A percentile compares a stretch with the other conserved stretches of the same genome.
Evolutionary conservation across 2,113 vertebrate species (phyloP).

Genomic region (Pituophis catenifer): DNA sequence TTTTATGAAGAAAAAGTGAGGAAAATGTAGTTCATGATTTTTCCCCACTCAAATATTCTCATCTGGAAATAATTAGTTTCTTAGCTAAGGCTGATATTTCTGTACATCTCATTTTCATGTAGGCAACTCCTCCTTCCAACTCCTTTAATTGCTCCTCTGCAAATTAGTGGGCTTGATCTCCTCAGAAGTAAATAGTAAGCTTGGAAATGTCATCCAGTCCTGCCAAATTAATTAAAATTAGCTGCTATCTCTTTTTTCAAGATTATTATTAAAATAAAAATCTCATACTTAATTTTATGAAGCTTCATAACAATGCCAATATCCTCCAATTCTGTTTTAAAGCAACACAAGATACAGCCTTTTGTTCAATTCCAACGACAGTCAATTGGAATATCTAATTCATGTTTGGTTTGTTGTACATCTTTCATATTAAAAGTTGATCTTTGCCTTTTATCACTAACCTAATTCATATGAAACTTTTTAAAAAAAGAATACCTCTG

Average conservation of each 20-base stretch:
- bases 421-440: neutral
- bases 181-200: neutral
- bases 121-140: neutral
- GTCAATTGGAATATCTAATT: neutral
- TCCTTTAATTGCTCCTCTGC: neutral
- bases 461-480: neutral
- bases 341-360: neutral
- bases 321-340: neutral
- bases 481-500: neutral
- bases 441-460: neutral
- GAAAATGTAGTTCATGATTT: neutral
- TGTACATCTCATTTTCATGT: neutral
- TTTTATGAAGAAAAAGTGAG: neutral
- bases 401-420: neutral
- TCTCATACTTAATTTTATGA: neutral
- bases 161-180: neutral
- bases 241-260: neutral
- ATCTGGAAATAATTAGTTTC: neutral
- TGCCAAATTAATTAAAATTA: neutral
- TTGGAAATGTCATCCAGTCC: neutral
- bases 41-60: neutral
- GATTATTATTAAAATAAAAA: neutral
- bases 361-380: neutral
- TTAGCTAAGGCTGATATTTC: neutral
- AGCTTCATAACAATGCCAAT: neutral